Evolutionary conservation across 1,140 invertebrate species (phyloP), one percentile per base, ranked within the genome.

Genomic region (Tigriopus japonicus): DNA sequence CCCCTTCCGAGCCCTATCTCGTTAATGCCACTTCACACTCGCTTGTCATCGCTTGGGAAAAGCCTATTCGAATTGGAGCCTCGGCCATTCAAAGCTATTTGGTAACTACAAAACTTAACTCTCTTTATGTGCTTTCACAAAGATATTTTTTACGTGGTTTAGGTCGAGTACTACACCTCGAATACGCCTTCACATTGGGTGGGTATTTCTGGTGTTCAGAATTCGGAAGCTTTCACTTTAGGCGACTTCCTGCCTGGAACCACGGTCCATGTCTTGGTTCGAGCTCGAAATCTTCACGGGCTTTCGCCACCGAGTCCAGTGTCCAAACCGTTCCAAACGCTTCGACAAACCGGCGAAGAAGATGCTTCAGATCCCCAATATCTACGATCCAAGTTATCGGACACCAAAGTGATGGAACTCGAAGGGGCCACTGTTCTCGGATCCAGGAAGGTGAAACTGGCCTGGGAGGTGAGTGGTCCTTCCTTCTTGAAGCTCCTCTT

Each of bases 391-490:
- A 35, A 35, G 28, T 35, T 35, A 35, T 35, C 28, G 28, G 28
- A 35, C 28, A 35, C 28, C 3, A 35, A 35, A 35, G 28, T 54
- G 15, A 19, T 54, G 52, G 24, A 21, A 24, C 24, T 54, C 2
- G 24, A 54, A n/a, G 19, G 24, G 23, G 52, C 52, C 24, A 19
- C 24, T 5, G 17, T 28, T 5, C 15, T 54, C 2, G 52, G 52
- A 19, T 54, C 52, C 2, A 54, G 52, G 23, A 54, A 54, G 24
- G 24, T 54, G 14, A 54, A 54, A 54, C 24, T 54, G 52, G 15
- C n/a, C n/a, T 54, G 52, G 52, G 52, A 54, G 52, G 52, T 54
- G 23, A 54, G 52, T 19, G 28, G 28, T 35, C 28, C 28, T 3
- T 35, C 28, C 28, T 3, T 35, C 28, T 35, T 35, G 3, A 9